Evolutionary conservation across 2,797 vertebrate genomes (phyloP).

Genomic region (Micrastur ruficollis): DNA sequence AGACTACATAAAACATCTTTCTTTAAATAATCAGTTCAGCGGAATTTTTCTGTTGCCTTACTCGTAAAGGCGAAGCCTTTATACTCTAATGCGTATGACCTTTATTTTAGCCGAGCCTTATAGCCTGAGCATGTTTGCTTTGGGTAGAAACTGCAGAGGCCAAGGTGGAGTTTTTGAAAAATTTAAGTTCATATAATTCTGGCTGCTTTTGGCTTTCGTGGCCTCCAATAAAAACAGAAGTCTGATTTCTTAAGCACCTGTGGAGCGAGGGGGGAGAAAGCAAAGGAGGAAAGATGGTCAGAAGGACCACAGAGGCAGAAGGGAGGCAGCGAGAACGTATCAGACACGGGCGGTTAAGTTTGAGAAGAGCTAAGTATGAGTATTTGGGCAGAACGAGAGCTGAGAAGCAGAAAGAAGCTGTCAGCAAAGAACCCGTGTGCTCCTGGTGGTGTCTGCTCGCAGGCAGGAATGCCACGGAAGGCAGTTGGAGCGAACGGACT

Average conservation of each 20-base stretch:
- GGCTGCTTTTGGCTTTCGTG: background rate
- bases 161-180: background rate
- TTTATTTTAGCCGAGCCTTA: background rate
- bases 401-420: background rate
- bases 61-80: background rate
- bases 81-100: background rate
- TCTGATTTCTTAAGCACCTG: background rate
- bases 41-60: background rate
- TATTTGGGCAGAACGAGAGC: background rate
- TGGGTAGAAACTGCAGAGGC: background rate
- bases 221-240: background rate
- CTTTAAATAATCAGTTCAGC: background rate
- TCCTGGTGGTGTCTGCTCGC: background rate
- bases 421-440: background rate
- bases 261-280: background rate
- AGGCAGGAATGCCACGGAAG: background rate
- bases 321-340: background rate
- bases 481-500: background rate
- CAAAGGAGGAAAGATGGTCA: background rate
- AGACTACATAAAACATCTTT: background rate
- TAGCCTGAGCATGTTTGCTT: background rate
- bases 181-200: background rate
- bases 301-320: background rate
- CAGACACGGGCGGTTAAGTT: fast-evolving
- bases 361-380: background rate